Evolutionary conservation across 2,888 invertebrate genomes (phyloP).

Genomic region (Trichopoda pennipes): DNA sequence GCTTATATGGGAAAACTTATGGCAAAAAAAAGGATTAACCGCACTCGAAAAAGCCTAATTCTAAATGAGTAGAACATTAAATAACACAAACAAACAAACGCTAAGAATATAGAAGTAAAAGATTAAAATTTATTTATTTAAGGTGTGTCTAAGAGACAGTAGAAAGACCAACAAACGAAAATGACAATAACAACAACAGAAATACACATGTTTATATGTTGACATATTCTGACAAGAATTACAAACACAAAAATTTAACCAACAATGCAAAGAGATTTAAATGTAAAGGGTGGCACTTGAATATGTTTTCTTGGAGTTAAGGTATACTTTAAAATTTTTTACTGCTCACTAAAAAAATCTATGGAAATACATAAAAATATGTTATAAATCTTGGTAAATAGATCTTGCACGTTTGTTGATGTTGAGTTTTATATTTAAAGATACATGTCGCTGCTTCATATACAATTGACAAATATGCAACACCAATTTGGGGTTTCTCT

Average conservation of each 20-base stretch:
- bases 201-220: slow-evolving; percentile 42
- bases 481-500: too few relatives aligned
- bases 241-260: neutral
- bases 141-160: slow-evolving; percentile 56
- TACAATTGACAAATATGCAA: too few relatives aligned
- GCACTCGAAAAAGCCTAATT: slow-evolving; percentile 32
- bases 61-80: slow-evolving; percentile 38
- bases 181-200: slow-evolving; percentile 34
- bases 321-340: too few relatives aligned
- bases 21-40: neutral
- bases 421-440: too few relatives aligned
- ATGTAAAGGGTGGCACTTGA: neutral
- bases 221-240: slow-evolving; percentile 7
- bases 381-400: too few relatives aligned
- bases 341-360: too few relatives aligned
- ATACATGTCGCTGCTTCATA: too few relatives aligned
- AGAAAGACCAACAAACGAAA: slow-evolving; percentile 25
- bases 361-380: too few relatives aligned
- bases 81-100: neutral
- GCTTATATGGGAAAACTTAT: neutral
- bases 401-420: too few relatives aligned
- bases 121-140: slow-evolving; percentile 26
- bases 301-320: too few relatives aligned
- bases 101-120: slow-evolving; percentile 18
- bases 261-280: neutral